Percentiles rank a stretch among this genome's conserved stretches.
Conservation (phyloP, 2,888 invertebrate genomes). For the Leucoma salicis region DNA sequence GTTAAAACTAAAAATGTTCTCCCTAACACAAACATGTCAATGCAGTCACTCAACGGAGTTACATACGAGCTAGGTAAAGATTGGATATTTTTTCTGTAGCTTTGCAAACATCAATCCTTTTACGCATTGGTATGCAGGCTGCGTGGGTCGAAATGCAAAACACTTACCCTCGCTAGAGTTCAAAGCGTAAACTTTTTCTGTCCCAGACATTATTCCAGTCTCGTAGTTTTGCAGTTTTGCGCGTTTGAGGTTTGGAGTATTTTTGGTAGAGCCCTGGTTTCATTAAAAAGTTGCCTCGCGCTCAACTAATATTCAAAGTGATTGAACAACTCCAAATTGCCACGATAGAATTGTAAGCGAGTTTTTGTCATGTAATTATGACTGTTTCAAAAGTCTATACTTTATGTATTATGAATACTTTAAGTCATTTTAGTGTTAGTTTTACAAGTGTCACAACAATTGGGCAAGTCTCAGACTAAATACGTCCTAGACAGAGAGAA, state of each 20-base stretch:
- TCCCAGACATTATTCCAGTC: constrained; percentile 78
- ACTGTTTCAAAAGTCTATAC: no score
- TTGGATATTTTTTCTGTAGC: constrained; percentile 47
- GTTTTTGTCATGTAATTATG: constrained; percentile 28
- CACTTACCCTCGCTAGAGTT: constrained; percentile 77
- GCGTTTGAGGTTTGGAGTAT: constrained; percentile 76
- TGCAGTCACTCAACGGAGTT: constrained; percentile 29
- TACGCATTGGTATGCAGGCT: constrained; percentile 75
- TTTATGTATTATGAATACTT: no score
- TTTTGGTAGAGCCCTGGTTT: constrained; percentile 69
- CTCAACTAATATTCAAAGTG: constrained; percentile 64
- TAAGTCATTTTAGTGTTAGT: no score
- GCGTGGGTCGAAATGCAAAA: constrained; percentile 76
- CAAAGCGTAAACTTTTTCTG: constrained; percentile 79
- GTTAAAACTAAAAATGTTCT: constrained; percentile 17
- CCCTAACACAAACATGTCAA: constrained; percentile 25
- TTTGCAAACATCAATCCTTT: constrained; percentile 74
- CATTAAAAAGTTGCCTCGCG: constrained; percentile 64
- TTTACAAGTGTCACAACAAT: no score
- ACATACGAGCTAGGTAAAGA: constrained; percentile 37
- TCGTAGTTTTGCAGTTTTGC: constrained; percentile 76
- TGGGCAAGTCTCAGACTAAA: no score
- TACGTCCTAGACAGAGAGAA: no score
- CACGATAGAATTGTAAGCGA: constrained; percentile 36
- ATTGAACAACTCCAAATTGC: constrained; percentile 63